Base-by-base conservation (phyloP, 2,888 invertebrate species). In the Drosophila birchii region DNA sequence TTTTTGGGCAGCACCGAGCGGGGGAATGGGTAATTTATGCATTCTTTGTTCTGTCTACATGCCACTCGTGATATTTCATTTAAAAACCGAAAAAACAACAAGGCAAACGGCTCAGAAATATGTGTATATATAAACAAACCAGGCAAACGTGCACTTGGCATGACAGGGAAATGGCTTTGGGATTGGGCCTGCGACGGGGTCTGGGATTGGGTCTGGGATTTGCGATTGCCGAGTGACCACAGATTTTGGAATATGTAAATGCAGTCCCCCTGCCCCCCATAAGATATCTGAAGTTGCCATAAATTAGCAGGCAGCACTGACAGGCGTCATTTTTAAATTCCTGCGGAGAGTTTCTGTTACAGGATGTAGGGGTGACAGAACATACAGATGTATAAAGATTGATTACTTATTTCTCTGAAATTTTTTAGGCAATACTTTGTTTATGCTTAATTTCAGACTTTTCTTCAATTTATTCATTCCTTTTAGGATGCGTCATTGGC, bases 301-400 rank as follows among this genome's bases (percentile, higher is more conserved):
- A 86, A 86, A 86, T 87, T 71, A 81, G 69, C 49, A 20, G 56
- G 32, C 80, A 11, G 36, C 75, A 78, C 62, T 85, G 88, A 87
- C 86, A 85, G 81, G 73, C 78, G 76, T 78, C 76, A 85, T 83
- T 86, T 80, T 81, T 60, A 78, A 49, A 85, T 81, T 83, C 79
- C 75, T 70, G 67, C 29, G 66, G 78, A 71, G 70, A 58, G 73
- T 51, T 51, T 36, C 16, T 20, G 16, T 20, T 61, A 61, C 64
- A 55, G 75, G 69, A 81, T 47, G 20, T 20, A 14, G 32, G 45
- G 26, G 41, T 51, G 18, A 51, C 51, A 20, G 51, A 51, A 51
- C 1, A 16, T 0, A 20, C 3, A 34, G 16, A 5, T n/a, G n/a
- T 34, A 20, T 34, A 9, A 12, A 34, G 16, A 9, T 5, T 9